phyloP scores from a whole-genome alignment of 2,888 invertebrate genomes.

The Drosophila siamana region DNA sequence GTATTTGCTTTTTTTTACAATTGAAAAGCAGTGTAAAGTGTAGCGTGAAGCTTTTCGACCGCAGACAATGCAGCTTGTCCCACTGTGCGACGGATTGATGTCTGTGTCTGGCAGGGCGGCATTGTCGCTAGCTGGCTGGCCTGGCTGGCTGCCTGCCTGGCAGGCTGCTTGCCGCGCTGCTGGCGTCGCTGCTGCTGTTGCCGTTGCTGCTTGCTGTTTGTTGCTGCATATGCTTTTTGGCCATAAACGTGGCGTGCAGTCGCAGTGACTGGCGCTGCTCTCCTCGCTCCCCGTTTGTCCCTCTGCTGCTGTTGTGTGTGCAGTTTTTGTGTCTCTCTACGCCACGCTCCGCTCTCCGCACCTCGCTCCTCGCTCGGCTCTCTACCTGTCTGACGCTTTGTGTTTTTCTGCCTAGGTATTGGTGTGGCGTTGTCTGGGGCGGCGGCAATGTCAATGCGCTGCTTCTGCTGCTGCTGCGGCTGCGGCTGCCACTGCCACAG shows the following conservation, averaged over 20 bases:
- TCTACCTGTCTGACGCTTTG: conserved; percentile 74
- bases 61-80: background rate
- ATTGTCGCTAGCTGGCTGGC: conserved; percentile 44
- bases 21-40: background rate
- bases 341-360: background rate
- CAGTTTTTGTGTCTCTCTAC: conserved; percentile 26
- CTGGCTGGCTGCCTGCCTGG: conserved; percentile 34
- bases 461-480: conserved; percentile 35
- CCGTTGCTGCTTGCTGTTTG: conserved; percentile 18
- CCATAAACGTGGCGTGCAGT: conserved; percentile 63
- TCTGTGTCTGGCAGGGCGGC: conserved; percentile 63
- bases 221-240: conserved; percentile 68
- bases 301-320: conserved; percentile 8
- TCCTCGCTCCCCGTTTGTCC: conserved; percentile 9
- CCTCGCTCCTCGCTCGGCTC: conserved; percentile 22
- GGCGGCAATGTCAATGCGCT: conserved; percentile 80
- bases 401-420: conserved; percentile 51
- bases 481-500: conserved; percentile 36
- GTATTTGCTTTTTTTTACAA: too few relatives aligned
- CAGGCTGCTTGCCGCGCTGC: conserved; percentile 42
- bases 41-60: conserved; percentile 11
- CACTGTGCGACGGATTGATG: conserved; percentile 64
- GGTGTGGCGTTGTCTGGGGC: conserved; percentile 58
- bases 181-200: conserved; percentile 31
- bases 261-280: conserved; percentile 41